Conservation (phyloP, 2,888 invertebrate genomes). For the Apotomis turbidana region DNA sequence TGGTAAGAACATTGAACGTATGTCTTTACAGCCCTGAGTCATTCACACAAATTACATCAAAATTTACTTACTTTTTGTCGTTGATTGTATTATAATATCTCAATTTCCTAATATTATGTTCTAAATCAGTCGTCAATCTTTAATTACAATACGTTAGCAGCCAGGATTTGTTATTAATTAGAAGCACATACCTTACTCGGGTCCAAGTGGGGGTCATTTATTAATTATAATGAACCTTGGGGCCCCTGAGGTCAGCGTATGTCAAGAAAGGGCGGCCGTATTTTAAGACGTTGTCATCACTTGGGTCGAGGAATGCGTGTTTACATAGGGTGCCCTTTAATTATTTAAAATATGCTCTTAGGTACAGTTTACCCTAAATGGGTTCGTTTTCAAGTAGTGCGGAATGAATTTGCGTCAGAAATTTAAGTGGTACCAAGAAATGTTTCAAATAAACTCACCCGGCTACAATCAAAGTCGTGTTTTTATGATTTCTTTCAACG, state of each 20-base stretch:
- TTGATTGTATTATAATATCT: no score
- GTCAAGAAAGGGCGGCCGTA: constrained; percentile 77
- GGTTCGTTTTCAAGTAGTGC: constrained; percentile 3
- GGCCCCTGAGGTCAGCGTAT: constrained; percentile 66
- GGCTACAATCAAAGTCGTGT: neutral
- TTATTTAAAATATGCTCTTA: constrained; percentile 68
- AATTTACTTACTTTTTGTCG: no score
- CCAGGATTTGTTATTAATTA: constrained; percentile 65
- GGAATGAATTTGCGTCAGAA: constrained; percentile 9
- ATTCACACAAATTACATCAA: no score
- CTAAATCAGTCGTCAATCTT: neutral
- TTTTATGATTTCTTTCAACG: no score
- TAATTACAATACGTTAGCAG: constrained; percentile 16
- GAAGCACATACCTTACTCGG: constrained; percentile 50
- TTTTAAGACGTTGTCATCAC: constrained; percentile 80
- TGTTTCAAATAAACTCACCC: neutral
- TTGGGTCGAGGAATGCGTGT: constrained; percentile 74
- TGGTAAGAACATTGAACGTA: no score
- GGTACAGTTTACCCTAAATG: constrained; percentile 43
- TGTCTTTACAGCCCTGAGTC: no score
- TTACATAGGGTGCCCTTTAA: constrained; percentile 52
- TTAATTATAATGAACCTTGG: constrained; percentile 78
- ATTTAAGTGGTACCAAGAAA: no score
- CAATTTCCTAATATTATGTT: neutral
- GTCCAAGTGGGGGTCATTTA: constrained; percentile 70